Evolutionary conservation across 2,797 vertebrate species (phyloP).

Genomic region (Aplochiton taeniatus): DNA sequence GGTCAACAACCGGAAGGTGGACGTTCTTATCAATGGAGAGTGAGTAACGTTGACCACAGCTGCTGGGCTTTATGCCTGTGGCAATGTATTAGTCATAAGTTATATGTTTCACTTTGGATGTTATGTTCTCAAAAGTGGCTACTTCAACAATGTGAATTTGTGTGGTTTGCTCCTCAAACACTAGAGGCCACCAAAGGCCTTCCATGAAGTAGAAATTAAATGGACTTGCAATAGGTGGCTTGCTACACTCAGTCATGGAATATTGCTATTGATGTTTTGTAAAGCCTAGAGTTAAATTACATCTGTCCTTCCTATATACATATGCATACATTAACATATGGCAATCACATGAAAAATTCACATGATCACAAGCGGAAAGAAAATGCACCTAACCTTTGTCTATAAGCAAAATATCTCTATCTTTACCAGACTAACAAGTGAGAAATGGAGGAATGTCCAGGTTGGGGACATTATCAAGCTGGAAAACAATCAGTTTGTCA

Average conservation of each 20-base stretch:
- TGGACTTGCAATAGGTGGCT: not conserved
- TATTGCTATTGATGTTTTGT: too few relatives aligned
- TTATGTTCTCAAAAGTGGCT: not conserved
- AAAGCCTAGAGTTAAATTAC: too few relatives aligned
- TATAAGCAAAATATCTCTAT: not conserved
- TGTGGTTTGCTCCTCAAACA: slow-evolving; percentile 4
- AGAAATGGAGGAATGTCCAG: slow-evolving; percentile 93
- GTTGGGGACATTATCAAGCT: slow-evolving; percentile 93
- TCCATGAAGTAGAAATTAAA: not conserved
- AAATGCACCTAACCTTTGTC: too few relatives aligned
- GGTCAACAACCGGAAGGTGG: slow-evolving; percentile 88
- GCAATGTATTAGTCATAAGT: too few relatives aligned
- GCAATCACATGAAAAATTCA: too few relatives aligned
- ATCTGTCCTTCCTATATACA: too few relatives aligned
- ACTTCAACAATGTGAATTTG: not conserved
- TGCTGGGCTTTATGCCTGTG: too few relatives aligned
- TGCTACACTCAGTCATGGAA: not conserved
- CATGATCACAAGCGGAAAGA: too few relatives aligned
- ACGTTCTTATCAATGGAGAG: slow-evolving; percentile 84
- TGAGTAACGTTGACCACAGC: slow-evolving; percentile 68
- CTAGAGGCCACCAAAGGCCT: slow-evolving; percentile 6
- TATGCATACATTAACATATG: too few relatives aligned
- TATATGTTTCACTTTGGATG: not conserved
- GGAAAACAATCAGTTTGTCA: slow-evolving; percentile 89
- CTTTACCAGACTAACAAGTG: slow-evolving; percentile 79